Conservation (phyloP, 1,140 invertebrate species). For the Daktulosphaira vitifoliae region DNA sequence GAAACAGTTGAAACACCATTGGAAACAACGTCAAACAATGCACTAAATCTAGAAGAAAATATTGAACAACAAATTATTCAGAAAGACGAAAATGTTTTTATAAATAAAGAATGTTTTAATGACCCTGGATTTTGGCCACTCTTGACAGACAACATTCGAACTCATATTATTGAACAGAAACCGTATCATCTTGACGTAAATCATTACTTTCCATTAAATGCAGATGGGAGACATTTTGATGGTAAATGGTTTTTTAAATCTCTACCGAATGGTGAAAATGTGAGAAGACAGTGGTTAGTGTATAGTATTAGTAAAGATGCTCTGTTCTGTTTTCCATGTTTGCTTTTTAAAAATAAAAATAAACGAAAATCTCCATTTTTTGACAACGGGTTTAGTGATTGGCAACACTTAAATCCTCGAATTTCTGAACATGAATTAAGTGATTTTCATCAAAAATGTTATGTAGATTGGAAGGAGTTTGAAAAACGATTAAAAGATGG, state of each 20-base stretch:
- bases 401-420: conserved; percentile 1
- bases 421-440: not conserved
- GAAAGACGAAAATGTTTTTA: not conserved
- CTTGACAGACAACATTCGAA: not conserved
- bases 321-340: not conserved
- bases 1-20: not conserved
- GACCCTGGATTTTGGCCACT: not conserved
- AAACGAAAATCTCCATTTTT: not conserved
- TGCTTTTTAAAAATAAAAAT: not conserved
- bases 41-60: not conserved
- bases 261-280: conserved; percentile 1
- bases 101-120: not conserved
- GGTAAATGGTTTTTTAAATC: conserved; percentile 1
- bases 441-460: conserved; percentile 5
- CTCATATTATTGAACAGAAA: not conserved
- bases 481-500: conserved; percentile 20
- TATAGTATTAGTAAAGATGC: not conserved
- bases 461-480: not conserved
- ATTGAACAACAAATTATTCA: not conserved
- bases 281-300: conserved; percentile 4
- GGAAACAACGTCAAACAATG: not conserved
- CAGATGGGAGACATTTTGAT: not conserved
- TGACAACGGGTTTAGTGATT: not conserved
- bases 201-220: not conserved
- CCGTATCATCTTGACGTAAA: not conserved